Evolutionary conservation across 2,888 invertebrate genomes (phyloP).

Genomic region (Belgica antarctica): DNA sequence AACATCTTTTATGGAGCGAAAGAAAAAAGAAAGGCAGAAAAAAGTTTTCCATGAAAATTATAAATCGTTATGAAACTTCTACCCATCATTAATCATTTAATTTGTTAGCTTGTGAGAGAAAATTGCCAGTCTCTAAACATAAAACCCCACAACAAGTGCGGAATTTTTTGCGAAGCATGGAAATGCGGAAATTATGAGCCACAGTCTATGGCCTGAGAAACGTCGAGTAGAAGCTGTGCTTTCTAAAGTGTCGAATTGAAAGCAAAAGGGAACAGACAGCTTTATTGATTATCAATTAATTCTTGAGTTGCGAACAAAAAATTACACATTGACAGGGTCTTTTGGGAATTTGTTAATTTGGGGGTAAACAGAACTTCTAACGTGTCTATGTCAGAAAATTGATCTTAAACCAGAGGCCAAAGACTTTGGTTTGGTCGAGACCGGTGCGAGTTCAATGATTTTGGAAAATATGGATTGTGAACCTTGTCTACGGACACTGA

Average conservation of each 20-base stretch:
- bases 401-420: background rate
- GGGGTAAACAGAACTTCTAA: background rate
- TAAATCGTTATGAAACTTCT: background rate
- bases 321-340: background rate
- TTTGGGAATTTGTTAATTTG: background rate
- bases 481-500: too few species aligned
- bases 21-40: too few species aligned
- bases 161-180: background rate
- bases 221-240: background rate
- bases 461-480: too few species aligned
- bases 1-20: background rate
- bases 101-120: background rate
- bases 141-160: conserved; percentile 11
- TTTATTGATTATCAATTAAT: conserved; percentile 39
- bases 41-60: background rate
- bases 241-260: background rate
- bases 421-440: too few species aligned
- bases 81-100: conserved; percentile 28
- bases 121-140: background rate
- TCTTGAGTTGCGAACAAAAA: background rate
- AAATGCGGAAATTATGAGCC: conserved; percentile 2
- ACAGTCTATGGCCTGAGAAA: background rate
- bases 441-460: too few species aligned
- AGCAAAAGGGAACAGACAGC: conserved; percentile 13
- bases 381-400: background rate